Percentiles rank a stretch among this genome's conserved stretches.
Conservation (phyloP, 2,797 vertebrate genomes). For the Mus minutoides region DNA sequence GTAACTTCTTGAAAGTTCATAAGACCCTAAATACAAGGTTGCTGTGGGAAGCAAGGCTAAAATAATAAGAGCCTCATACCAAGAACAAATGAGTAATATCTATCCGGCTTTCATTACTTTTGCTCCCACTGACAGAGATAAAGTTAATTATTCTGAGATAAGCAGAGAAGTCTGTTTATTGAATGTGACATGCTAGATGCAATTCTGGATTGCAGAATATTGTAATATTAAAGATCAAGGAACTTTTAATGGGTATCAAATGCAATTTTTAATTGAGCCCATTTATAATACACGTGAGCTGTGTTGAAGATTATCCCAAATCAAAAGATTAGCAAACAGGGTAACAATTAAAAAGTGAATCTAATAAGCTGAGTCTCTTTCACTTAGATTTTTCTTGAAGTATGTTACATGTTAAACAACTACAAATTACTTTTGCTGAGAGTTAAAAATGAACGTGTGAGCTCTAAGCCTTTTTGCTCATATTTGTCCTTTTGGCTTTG, state of each 20-base stretch:
- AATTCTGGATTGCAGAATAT: conserved; percentile 66
- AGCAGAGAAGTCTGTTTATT: conserved; percentile 75
- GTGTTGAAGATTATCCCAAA: conserved; percentile 62
- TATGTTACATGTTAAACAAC: not conserved
- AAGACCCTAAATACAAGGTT: conserved; percentile 22
- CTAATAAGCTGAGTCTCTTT: conserved; percentile 34
- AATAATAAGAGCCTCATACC: conserved; percentile 53
- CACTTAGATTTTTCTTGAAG: conserved; percentile 30
- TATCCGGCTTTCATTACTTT: conserved; percentile 69
- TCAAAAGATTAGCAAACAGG: conserved; percentile 44
- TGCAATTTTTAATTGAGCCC: conserved; percentile 78
- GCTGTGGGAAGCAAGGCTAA: not conserved
- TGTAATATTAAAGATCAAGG: conserved; percentile 78
- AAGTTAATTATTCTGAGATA: conserved; percentile 79
- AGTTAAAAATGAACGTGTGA: not conserved
- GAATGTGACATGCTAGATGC: conserved; percentile 73
- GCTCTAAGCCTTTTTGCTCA: not conserved
- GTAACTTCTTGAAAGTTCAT: conserved; percentile 31
- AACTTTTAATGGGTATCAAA: conserved; percentile 79
- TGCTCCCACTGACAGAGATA: conserved; percentile 76
- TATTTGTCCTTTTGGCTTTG: not conserved
- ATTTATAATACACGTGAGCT: conserved; percentile 70
- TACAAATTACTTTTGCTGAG: conserved; percentile 56
- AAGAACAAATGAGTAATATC: conserved; percentile 69
- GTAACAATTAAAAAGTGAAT: conserved; percentile 62